Percentiles rank a stretch among this genome's conserved stretches.
Evolutionary conservation across 1,140 invertebrate genomes (phyloP).

Genomic region (Ylistrum balloti): DNA sequence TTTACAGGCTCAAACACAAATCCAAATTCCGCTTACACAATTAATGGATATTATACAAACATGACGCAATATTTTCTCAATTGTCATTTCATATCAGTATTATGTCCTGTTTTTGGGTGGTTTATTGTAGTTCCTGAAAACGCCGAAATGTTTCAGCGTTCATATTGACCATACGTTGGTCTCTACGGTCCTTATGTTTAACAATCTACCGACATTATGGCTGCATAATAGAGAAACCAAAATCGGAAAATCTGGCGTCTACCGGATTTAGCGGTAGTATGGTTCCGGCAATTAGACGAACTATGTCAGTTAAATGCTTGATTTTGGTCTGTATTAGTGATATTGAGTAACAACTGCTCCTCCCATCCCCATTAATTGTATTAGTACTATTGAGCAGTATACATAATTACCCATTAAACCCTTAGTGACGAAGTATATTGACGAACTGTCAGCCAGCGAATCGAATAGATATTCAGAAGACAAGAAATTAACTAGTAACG

Average conservation of each 20-base stretch:
- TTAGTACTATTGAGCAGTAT: background rate
- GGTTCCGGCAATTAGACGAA: constrained; percentile 37
- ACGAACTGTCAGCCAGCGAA: background rate
- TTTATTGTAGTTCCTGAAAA: too few relatives aligned
- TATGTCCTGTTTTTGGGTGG: too few relatives aligned
- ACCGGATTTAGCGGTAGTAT: background rate
- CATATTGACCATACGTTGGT: background rate
- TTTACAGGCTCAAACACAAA: too few relatives aligned
- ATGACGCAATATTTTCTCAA: too few relatives aligned
- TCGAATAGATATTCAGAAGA: background rate
- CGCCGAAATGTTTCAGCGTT: background rate
- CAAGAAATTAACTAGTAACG: background rate
- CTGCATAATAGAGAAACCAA: background rate
- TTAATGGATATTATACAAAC: too few relatives aligned
- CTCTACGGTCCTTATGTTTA: background rate
- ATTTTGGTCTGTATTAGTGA: background rate
- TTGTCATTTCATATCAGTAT: too few relatives aligned
- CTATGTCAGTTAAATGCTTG: constrained; percentile 8
- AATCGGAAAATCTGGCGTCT: background rate
- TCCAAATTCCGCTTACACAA: too few relatives aligned
- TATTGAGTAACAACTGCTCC: background rate
- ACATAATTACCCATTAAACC: background rate
- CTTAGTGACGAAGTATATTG: background rate
- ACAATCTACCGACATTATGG: background rate
- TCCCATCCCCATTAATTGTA: background rate